Base-by-base conservation (phyloP, 2,888 invertebrate genomes). In the Protodeltote pygarga region DNA sequence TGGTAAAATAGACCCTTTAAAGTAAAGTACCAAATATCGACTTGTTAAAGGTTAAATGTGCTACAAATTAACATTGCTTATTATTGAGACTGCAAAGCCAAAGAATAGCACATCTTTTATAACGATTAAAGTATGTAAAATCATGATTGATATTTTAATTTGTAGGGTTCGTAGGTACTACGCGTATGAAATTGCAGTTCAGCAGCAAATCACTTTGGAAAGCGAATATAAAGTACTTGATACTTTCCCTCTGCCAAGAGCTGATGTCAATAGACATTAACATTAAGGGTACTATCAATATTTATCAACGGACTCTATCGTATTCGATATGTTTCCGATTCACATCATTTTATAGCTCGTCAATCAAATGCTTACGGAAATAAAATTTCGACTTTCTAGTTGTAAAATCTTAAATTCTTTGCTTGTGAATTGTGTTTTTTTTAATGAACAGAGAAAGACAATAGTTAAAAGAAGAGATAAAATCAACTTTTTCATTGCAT, bases 141-240 rank as follows among this genome's bases (percentile, higher is more conserved):
- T n/a, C n/a, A n/a, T n/a, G n/a, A n/a, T n/a, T n/a, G n/a, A 48
- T 35, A 55, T 13, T 51, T 52, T 14, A 29, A n/a, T n/a, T n/a
- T n/a, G n/a, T n/a, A n/a, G n/a, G n/a, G n/a, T n/a, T n/a, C n/a
- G 9, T 44, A 29, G 15, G 17, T 44, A 32, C 27, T 21, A 39
- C n/a, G n/a, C n/a, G 14, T 42, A 48, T 44, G 38, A 27, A 41
- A 50, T 46, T 45, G 49, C 47, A 53, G 31, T 63, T 42, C 50
- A 60, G 57, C 60, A 55, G 53, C 38, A 72, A 70, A 61, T 65
- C 54, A 64, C 62, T 51, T 68, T 69, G 65, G 72, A 76, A 77
- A 78, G 73, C 65, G 67, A 65, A 68, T 69, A 59, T 61, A 63
- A 68, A 73, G 65, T 67, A 67, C 53, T 55, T 44, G 51, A 45